Evolutionary conservation across 2,113 vertebrate species (phyloP).

Genomic region (Atrichornis clamosus): DNA sequence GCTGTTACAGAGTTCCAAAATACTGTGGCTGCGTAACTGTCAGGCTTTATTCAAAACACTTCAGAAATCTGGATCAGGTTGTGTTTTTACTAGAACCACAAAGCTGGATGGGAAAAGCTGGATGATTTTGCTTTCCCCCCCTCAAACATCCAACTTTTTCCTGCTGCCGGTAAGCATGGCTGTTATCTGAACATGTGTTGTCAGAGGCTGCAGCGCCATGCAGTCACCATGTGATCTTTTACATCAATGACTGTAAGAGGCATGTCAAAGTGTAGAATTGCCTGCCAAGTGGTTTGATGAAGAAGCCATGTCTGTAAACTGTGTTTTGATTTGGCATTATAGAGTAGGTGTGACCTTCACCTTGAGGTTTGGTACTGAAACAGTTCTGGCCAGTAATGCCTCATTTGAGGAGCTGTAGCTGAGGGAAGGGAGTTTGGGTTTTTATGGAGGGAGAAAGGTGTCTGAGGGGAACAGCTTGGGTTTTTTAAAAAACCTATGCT

Average conservation of each 20-base stretch:
- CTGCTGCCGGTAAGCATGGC: fast-evolving
- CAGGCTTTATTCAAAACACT: neutral
- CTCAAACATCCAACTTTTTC: neutral
- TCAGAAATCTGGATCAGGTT: neutral
- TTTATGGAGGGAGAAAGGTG: neutral
- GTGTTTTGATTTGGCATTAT: neutral
- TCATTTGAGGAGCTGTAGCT: neutral
- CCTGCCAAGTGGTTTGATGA: neutral
- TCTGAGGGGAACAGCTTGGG: neutral
- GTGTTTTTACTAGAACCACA: neutral
- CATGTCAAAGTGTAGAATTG: neutral
- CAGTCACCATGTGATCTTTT: neutral
- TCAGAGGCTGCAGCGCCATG: neutral
- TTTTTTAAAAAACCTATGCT: neutral
- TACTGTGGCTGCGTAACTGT: neutral
- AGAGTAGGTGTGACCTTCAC: neutral
- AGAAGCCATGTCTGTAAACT: neutral
- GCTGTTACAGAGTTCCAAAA: neutral
- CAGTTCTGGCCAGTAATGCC: neutral
- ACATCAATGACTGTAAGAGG: neutral
- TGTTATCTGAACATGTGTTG: neutral
- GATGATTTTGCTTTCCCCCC: neutral
- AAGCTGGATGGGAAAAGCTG: neutral
- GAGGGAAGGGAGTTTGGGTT: neutral
- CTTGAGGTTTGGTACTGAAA: neutral